Conservation (phyloP, 2,797 vertebrate species). For the Rallus crepitans region DNA sequence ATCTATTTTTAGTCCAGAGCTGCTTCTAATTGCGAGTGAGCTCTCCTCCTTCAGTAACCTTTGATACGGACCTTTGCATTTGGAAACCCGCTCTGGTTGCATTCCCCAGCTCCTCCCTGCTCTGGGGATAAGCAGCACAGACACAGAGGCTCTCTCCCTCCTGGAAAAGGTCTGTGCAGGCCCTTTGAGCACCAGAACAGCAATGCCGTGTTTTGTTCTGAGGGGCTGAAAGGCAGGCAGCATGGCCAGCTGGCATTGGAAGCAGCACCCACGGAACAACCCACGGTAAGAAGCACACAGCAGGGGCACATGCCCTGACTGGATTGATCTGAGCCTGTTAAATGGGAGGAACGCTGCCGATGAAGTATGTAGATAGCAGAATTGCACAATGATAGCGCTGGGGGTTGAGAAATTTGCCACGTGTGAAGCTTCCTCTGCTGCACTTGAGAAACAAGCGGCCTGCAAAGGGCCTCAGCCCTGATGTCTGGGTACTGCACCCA, state of each 20-base stretch:
- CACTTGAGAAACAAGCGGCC: background rate
- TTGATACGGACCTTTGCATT: background rate
- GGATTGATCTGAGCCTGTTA: background rate
- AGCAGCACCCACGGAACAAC: background rate
- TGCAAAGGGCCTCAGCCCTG: background rate
- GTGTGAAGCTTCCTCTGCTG: background rate
- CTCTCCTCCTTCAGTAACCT: background rate
- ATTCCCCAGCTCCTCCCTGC: background rate
- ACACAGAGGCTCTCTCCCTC: background rate
- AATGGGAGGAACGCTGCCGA: background rate
- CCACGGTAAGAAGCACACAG: background rate
- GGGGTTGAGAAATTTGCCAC: background rate
- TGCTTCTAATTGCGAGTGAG: background rate
- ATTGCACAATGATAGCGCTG: background rate
- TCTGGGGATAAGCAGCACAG: background rate
- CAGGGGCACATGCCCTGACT: background rate
- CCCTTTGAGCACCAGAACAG: background rate
- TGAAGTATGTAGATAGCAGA: background rate
- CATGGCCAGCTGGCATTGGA: background rate
- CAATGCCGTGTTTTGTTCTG: accelerated
- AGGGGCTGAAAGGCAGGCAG: accelerated
- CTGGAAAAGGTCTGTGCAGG: background rate
- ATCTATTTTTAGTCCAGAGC: background rate
- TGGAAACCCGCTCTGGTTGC: background rate
- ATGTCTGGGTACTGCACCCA: background rate